Evolutionary conservation across 2,888 invertebrate species (phyloP).

Genomic region (Plebejus argus): DNA sequence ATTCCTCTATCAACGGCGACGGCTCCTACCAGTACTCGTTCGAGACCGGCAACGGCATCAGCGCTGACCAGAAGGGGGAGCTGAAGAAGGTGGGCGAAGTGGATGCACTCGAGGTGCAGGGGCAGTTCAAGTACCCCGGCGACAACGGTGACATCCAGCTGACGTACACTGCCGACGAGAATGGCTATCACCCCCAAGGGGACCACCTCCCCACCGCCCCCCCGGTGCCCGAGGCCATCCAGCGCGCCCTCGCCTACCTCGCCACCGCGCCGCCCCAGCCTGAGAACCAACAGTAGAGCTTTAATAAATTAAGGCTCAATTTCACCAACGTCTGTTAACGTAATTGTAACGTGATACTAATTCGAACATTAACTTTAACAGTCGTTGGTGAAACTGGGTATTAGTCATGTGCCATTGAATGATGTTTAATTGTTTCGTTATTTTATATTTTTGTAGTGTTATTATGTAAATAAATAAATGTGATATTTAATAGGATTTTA

Average conservation of each 20-base stretch:
- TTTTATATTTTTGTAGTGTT: not conserved
- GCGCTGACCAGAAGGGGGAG: slow-evolving; percentile 81
- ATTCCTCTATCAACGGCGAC: slow-evolving; percentile 81
- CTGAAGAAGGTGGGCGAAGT: slow-evolving; percentile 81
- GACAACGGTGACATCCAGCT: slow-evolving; percentile 84
- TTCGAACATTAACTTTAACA: no score
- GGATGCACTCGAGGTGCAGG: slow-evolving; percentile 81
- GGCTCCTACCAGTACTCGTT: slow-evolving; percentile 83
- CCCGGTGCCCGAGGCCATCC: slow-evolving; percentile 86
- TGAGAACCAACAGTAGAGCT: slow-evolving; percentile 41
- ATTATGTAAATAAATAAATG: not conserved
- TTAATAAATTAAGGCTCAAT: not conserved
- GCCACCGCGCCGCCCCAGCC: slow-evolving; percentile 81
- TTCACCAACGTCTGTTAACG: no score
- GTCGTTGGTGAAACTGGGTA: no score
- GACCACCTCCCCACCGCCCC: slow-evolving; percentile 84
- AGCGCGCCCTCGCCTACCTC: slow-evolving; percentile 83
- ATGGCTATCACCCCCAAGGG: slow-evolving; percentile 84
- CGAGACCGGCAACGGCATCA: slow-evolving; percentile 85
- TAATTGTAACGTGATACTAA: no score
- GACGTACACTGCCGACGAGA: slow-evolving; percentile 86
- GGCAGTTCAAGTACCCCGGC: slow-evolving; percentile 84
- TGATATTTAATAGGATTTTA: not conserved
- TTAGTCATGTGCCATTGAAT: not conserved
- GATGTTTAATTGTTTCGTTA: not conserved